Base-by-base conservation (phyloP, 2,797 vertebrate genomes). In the Etheostoma nigrum region DNA sequence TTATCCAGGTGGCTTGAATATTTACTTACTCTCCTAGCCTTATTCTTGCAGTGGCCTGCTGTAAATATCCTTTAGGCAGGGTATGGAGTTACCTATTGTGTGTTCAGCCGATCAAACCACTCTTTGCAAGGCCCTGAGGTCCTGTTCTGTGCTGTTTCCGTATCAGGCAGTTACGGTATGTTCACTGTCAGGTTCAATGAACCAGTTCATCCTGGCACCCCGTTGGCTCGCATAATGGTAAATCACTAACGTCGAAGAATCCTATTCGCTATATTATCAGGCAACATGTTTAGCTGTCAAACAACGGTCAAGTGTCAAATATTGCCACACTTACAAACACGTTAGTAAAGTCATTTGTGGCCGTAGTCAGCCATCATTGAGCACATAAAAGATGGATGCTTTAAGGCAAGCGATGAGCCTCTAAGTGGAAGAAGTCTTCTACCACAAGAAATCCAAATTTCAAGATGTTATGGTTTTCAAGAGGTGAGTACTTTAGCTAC, bases 381-480 rank as follows among this genome's bases (percentile, higher is more conserved):
- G 65, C 90, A 79, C 70, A 93, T 98, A 71, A 96, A 93, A 67
- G 96, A 97, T 67, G 98, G 97, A 25, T 98, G 98, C 97, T 99
- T 99, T 89, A 97, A 96, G 4, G 0, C 98, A 98, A 88, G 97
- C 97, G 7, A 95, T 97, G 94, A 98, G 97, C 82, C 95, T 99
- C 77, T 94, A 99, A 85, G 97, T 99, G 81, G 96, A 98, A 59
- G 95, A 97, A 91, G 92, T 98, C 55, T 95, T 99, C 55, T 96
- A 97, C 89, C 93, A 96, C 72, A 95, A 95, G 88, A 96, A 96
- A 67, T 98, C 97, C 52, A 94, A 93, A 69, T 99, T 96, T 93
- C 97, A 99, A 92, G 97, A 99, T 89, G 97, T 99, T 81, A 94
- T 98, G 82, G 97, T 98, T 79, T 98, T 98, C 91, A 96, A 96